These are phyloP conservation scores for Drosophila azteca DNA, from an alignment of 1,140 invertebrate genomes.

Conservation along the genomic window DNA sequence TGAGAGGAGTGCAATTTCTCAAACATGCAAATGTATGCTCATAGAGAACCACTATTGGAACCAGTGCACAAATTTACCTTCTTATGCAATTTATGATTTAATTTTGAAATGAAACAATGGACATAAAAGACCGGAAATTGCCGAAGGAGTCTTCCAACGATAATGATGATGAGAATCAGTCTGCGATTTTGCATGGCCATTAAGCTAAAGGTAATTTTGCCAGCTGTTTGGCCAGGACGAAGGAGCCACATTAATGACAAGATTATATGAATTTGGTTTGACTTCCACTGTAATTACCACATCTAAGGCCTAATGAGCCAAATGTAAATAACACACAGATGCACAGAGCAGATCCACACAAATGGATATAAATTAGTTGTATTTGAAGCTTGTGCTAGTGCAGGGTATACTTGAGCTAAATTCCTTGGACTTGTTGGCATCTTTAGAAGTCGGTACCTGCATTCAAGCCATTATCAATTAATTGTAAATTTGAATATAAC, in stretches of 20 bases:
- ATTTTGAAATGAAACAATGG: too few relatives aligned
- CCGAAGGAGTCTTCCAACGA: too few relatives aligned
- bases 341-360: conserved; percentile 4
- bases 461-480: conserved; percentile 32
- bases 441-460: conserved; percentile 13
- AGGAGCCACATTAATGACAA: conserved; percentile 21
- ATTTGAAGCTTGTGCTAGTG: conserved; percentile 11
- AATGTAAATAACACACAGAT: conserved; percentile 43
- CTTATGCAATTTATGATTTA: too few relatives aligned
- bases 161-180: conserved; percentile 13
- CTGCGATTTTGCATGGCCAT: conserved; percentile 14
- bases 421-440: conserved; percentile 13
- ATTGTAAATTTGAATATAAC: conserved; percentile 24
- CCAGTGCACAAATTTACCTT: too few relatives aligned
- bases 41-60: too few relatives aligned
- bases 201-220: conserved; percentile 19
- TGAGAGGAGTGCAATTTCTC: too few relatives aligned
- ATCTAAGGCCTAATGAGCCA: conserved; percentile 44
- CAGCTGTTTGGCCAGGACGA: neutral
- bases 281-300: conserved; percentile 29
- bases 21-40: too few relatives aligned
- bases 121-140: neutral
- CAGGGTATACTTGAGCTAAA: too few relatives aligned
- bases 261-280: conserved; percentile 16
- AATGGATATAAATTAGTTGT: conserved; percentile 35